Evolutionary conservation across 1,140 invertebrate genomes (phyloP).

Genomic region (Hyphantria cunea): DNA sequence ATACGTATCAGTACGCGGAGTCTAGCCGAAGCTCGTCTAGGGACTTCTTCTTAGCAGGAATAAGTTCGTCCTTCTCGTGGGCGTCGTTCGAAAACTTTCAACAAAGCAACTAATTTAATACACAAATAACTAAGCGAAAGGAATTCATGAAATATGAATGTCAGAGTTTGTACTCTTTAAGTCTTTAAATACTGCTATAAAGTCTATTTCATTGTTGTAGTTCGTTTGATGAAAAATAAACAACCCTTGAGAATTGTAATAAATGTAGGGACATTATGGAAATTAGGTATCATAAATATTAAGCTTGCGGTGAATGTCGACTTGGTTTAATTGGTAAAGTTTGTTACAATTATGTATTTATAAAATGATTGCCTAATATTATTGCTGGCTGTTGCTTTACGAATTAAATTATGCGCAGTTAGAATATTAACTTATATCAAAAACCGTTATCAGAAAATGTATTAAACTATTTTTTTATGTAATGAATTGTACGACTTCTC

Average conservation of each 20-base stretch:
- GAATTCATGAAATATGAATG: constrained; percentile 25
- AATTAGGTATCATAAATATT: constrained; percentile 14
- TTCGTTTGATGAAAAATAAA: constrained; percentile 25
- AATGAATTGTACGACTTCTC: too few relatives aligned
- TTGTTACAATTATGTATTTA: neutral
- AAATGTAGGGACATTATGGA: neutral
- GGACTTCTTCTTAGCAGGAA: constrained; percentile 73
- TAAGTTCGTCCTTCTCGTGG: constrained; percentile 55
- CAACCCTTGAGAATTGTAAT: neutral
- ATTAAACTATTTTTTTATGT: too few relatives aligned
- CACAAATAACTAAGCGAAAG: constrained; percentile 28
- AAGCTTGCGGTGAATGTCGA: neutral
- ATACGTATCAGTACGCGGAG: constrained; percentile 86
- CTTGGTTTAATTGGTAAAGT: neutral
- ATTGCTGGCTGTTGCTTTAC: too few relatives aligned
- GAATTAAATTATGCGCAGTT: too few relatives aligned
- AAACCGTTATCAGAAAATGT: too few relatives aligned
- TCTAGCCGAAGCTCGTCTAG: constrained; percentile 83
- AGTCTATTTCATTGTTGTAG: constrained; percentile 21
- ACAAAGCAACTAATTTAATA: constrained; percentile 29
- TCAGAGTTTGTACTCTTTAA: constrained; percentile 13
- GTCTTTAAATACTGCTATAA: constrained; percentile 16
- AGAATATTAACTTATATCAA: too few relatives aligned
- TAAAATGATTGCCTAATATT: neutral
- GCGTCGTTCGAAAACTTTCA: constrained; percentile 68